Percentiles rank a stretch among this genome's conserved stretches.
phyloP scores from a whole-genome alignment of 2,888 invertebrate genomes.

The Acleris cristana region DNA sequence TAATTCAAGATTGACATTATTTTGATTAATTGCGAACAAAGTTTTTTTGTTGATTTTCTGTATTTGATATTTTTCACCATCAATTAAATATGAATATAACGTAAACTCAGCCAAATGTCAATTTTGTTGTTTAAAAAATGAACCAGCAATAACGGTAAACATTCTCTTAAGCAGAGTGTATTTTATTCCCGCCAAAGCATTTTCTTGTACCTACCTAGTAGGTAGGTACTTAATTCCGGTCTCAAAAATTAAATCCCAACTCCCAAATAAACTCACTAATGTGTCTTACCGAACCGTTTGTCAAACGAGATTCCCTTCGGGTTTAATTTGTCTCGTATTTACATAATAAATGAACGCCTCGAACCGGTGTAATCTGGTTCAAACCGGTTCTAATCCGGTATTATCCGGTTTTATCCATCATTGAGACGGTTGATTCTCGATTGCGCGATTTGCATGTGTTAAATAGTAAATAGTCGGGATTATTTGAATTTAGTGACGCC shows the following conservation, averaged over 20 bases:
- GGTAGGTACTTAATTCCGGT: too few species aligned
- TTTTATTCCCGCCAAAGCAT: background rate
- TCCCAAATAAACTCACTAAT: conserved; percentile 51
- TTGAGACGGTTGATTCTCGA: conserved; percentile 82
- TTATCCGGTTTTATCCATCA: conserved; percentile 81
- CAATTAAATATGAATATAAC: too few species aligned
- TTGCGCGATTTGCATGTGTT: conserved; percentile 78
- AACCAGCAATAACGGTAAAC: too few species aligned
- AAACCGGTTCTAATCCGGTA: conserved; percentile 67
- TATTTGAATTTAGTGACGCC: conserved; percentile 57
- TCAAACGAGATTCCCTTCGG: conserved; percentile 80
- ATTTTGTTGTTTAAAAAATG: too few species aligned
- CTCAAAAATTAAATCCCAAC: background rate
- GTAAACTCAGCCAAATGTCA: too few species aligned
- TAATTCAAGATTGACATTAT: too few species aligned
- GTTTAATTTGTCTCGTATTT: conserved; percentile 83
- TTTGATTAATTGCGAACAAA: too few species aligned
- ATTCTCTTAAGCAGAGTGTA: too few species aligned
- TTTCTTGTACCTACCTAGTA: background rate
- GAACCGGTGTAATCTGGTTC: conserved; percentile 72
- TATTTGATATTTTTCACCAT: too few species aligned
- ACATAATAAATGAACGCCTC: conserved; percentile 82
- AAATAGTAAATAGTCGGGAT: conserved; percentile 71
- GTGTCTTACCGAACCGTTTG: conserved; percentile 69
- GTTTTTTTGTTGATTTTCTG: too few species aligned